Evolutionary conservation across 2,797 vertebrate genomes (phyloP), one percentile per base, ranked within the genome.

Genomic region (Gallinago stenura): DNA sequence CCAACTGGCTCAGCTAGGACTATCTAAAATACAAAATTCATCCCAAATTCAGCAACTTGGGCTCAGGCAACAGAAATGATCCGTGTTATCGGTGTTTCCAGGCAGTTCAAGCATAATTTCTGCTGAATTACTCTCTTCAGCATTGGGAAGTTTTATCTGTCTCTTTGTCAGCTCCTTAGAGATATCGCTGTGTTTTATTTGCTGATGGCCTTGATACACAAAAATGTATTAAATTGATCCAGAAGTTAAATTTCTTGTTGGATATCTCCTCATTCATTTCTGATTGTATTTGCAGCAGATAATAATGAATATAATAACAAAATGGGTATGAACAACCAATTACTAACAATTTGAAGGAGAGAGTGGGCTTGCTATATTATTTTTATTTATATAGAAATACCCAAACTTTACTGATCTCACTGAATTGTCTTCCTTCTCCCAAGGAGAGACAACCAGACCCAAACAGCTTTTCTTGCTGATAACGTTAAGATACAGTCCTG

Each of bases 71-170:
- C 26, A 12, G 69, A 76, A 54, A 14, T n/a, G 65, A 57, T 83
- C 68, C 2, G 46, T 30, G 86, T 57, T 86, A 53, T 18, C 7
- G 0, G 73, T 64, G 69, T 28, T 48, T 58, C 35, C 46, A 75
- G 76, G 78, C 91, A 87, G 50, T 33, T 82, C 25, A 45, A 20
- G 72, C 73, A n/a, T 68, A 35, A 82, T 85, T 93, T 77, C 81
- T 92, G 65, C 75, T 83, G 92, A 80, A 78, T 79, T 24, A 37
- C 53, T 71, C 64, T 89, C 86, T 76, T 87, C 75, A 70, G 78
- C 78, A 54, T 12, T 51, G 81, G 91, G 66, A 41, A 70, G 83
- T 68, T 95, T 92, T 93, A 83, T 95, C 83, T 96, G 48, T 73
- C 66, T 81, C 83, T 85, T 30, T 90, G 90, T 87, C 85, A 95